phyloP scores from a whole-genome alignment of 2,113 vertebrate genomes.

The Globicephala melas region DNA sequence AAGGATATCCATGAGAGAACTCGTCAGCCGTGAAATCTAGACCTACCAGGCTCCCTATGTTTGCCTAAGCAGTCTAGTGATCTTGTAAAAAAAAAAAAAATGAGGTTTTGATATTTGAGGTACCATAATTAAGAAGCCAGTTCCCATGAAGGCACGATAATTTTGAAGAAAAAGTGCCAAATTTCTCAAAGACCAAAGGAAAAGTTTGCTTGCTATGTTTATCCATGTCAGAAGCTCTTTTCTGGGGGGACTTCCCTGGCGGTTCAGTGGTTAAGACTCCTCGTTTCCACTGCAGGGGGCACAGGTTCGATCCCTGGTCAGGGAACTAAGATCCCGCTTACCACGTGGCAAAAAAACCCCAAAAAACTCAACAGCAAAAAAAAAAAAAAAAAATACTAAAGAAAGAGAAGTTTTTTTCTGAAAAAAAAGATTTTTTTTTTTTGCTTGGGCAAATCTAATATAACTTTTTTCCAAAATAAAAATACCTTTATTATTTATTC shows the following conservation, averaged over 20 bases:
- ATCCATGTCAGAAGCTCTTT: background rate
- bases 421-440: background rate
- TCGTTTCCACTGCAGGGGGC: too few relatives aligned
- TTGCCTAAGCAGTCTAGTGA: background rate
- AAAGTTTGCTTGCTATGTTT: background rate
- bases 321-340: too few relatives aligned
- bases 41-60: background rate
- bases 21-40: background rate
- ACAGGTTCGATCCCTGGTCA: too few relatives aligned
- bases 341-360: accelerated
- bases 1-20: background rate
- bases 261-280: too few relatives aligned
- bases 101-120: background rate
- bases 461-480: background rate
- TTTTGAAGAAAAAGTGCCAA: background rate
- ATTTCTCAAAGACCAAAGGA: background rate
- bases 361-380: too few relatives aligned
- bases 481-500: background rate
- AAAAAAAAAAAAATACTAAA: too few relatives aligned
- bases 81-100: background rate
- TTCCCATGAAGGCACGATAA: background rate
- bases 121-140: background rate
- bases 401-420: background rate
- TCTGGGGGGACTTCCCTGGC: background rate
- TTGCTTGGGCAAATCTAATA: background rate